Evolutionary conservation across 1,140 invertebrate species (phyloP), one percentile per base, ranked within the genome.

Genomic region (Halesus radiatus): DNA sequence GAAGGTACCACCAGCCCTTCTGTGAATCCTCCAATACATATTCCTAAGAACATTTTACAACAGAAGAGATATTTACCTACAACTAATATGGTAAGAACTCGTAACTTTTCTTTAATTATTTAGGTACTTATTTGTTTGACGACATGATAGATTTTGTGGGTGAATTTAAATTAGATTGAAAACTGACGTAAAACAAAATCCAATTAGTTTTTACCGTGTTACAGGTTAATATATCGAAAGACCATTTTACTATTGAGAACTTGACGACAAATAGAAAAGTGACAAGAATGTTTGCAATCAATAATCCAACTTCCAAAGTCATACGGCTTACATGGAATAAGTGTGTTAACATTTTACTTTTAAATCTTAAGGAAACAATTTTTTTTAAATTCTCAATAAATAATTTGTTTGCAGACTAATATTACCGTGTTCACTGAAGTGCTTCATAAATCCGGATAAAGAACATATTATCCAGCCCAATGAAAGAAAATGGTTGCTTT

Each of bases 321-420:
- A 76, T 76, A 20, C 20, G 50, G 22, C 52, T 58, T 76, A 76
- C 20, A 22, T 76, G 75, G 75, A 52, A 76, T 29, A 76, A 45
- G 75, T 76, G 15, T 8, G n/a, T 45, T 45, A 45, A 45, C 37
- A 45, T 45, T 45, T 45, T 10, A 10, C 8, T 45, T 45, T 0
- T 13, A 45, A 45, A 45, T 45, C 7, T 45, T 10, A 13, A 13
- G 1, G 3, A 8, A 45, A 45, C 10, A 13, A 10, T 45, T 37
- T 37, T 8, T 45, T 45, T 13, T 45, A 8, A 3, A 13, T 13
- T 45, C 1, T 13, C 10, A 45, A 45, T 45, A 64, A 8, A 56
- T 64, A 1, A 18, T 18, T n/a, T 60, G 20, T 60, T 60, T 60
- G 29, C 72, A 75, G 72, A 56, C 3, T 75, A 75, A n/a, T 18